Conservation (phyloP, 2,113 vertebrate species). For the Emydocephalus ijimae region DNA sequence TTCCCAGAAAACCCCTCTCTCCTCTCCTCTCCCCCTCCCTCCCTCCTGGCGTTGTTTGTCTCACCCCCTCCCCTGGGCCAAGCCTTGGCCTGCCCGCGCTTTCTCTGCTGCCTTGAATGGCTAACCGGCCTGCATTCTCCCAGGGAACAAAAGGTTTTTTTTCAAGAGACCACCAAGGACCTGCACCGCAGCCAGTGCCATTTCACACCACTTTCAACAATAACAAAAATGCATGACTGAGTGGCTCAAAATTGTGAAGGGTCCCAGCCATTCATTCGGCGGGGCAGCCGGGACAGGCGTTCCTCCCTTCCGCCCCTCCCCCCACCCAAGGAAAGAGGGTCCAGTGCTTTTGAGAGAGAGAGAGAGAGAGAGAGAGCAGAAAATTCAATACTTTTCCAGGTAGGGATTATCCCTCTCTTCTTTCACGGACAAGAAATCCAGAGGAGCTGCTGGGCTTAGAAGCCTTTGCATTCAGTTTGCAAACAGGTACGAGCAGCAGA, state of each 20-base stretch:
- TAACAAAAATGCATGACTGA: conserved; percentile 86
- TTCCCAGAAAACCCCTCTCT: neutral
- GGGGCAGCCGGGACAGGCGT: neutral
- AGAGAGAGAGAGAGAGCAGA: conserved; percentile 37
- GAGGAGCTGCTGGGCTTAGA: neutral
- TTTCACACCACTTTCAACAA: conserved; percentile 81
- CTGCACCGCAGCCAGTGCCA: conserved; percentile 74
- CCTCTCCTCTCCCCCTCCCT: conserved; percentile 33
- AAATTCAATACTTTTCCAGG: conserved; percentile 18
- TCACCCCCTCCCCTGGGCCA: conserved; percentile 42
- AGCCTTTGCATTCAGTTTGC: neutral
- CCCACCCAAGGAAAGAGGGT: neutral
- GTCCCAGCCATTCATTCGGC: conserved; percentile 74
- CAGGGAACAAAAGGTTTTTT: conserved; percentile 88
- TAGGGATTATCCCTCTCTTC: conserved; percentile 49
- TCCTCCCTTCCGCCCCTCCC: neutral
- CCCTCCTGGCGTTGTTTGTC: conserved; percentile 42
- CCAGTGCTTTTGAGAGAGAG: conserved; percentile 45
- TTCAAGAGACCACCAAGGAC: conserved; percentile 92
- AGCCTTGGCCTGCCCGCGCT: conserved; percentile 62
- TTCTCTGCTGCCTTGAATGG: conserved; percentile 83
- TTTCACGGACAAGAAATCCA: neutral
- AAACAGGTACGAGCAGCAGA: neutral
- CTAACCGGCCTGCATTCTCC: conserved; percentile 85
- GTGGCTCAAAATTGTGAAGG: conserved; percentile 80